phyloP scores from a whole-genome alignment of 2,113 vertebrate species.

The Pycnonotus jocosus region DNA sequence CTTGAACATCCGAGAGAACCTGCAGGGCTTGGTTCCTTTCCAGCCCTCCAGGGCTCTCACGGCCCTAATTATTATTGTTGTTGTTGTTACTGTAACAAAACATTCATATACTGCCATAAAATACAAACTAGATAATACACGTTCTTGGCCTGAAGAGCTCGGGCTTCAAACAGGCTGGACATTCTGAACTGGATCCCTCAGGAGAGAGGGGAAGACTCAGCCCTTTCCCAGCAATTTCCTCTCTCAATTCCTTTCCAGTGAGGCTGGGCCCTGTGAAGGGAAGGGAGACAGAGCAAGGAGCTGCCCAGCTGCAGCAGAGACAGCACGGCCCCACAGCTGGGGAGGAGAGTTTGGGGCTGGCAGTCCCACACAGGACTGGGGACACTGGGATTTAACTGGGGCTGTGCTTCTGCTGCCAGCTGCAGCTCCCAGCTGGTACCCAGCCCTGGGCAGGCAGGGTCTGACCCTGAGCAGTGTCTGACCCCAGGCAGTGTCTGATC shows the following conservation, averaged over 20 bases:
- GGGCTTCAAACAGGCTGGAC: background rate
- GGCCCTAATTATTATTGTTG: conserved; percentile 59
- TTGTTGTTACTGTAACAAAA: conserved; percentile 63
- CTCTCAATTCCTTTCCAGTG: background rate
- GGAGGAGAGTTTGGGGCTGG: background rate
- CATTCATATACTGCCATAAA: conserved; percentile 57
- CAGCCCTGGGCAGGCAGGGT: background rate
- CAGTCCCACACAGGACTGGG: background rate
- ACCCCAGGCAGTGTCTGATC: background rate
- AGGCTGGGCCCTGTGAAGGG: background rate
- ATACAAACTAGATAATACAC: conserved; percentile 57
- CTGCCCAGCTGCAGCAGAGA: background rate
- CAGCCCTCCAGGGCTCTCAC: conserved; percentile 61
- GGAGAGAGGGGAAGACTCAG: background rate
- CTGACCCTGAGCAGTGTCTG: background rate
- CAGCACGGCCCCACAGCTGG: background rate
- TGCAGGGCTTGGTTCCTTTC: conserved; percentile 61
- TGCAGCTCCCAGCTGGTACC: background rate
- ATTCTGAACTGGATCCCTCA: background rate
- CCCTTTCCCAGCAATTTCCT: background rate
- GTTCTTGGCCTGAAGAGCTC: conserved; percentile 44
- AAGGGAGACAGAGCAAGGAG: rapidly evolving
- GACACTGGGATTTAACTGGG: background rate
- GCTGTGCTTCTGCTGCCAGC: rapidly evolving
- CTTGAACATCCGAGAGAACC: conserved; percentile 53